A percentile compares a stretch with the other conserved stretches of the same genome.
phyloP scores from a whole-genome alignment of 2,797 vertebrate species.

The Rhincodon typus region DNA sequence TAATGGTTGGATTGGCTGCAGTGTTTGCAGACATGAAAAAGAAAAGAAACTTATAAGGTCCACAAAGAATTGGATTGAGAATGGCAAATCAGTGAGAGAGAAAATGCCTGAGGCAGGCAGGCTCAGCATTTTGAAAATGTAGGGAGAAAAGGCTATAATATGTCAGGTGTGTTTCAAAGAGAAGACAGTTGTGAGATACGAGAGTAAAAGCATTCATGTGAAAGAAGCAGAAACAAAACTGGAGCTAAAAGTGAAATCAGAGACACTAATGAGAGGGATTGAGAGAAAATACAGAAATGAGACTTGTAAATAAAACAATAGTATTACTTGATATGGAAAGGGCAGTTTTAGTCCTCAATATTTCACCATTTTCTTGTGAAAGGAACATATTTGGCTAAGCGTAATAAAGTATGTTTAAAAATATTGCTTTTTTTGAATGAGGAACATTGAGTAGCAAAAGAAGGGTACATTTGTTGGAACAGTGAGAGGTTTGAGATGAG shows the following conservation, averaged over 20 bases:
- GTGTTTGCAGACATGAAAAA: neutral
- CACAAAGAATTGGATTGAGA: neutral
- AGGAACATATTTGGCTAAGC: neutral
- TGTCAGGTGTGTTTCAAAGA: neutral
- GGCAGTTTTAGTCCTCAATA: neutral
- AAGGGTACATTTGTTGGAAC: neutral
- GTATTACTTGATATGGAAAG: neutral
- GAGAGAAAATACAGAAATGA: neutral
- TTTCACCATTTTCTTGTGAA: neutral
- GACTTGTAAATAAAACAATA: neutral
- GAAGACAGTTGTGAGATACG: neutral
- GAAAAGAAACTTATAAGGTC: constrained; percentile 3
- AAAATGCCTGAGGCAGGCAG: neutral
- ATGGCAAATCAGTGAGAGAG: neutral
- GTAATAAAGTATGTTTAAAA: neutral
- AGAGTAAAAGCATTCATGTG: neutral
- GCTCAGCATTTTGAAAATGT: neutral
- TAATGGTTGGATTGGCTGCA: neutral
- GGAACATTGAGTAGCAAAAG: neutral
- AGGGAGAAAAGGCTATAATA: neutral
- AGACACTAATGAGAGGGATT: neutral
- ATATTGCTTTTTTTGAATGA: neutral
- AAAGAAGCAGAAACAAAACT: neutral
- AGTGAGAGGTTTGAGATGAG: neutral
- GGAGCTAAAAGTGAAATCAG: neutral